Evolutionary conservation across 2,113 vertebrate genomes (phyloP).

Genomic region (Marmota flaviventris): DNA sequence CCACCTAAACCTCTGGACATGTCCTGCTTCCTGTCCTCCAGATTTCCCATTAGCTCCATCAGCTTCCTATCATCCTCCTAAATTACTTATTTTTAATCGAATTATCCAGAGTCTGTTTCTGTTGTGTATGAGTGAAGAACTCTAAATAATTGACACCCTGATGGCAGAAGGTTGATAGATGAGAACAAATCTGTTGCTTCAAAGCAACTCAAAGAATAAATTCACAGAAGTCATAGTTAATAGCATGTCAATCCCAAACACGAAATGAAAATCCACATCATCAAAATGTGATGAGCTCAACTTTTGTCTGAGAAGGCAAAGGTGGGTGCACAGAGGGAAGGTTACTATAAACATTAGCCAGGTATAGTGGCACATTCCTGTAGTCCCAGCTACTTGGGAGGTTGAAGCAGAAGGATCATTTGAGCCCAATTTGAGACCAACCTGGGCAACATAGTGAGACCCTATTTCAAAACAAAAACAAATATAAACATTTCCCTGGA

Average conservation of each 20-base stretch:
- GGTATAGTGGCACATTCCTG: neutral
- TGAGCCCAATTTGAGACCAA: too few species aligned
- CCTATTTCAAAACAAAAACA: neutral
- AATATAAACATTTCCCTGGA: neutral
- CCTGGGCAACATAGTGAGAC: too few species aligned
- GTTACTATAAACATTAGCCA: neutral
- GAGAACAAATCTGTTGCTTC: constrained; percentile 28
- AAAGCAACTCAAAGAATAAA: constrained; percentile 54
- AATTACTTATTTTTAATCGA: constrained; percentile 10
- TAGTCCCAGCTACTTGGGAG: neutral
- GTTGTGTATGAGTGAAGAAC: neutral
- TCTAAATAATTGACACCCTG: neutral
- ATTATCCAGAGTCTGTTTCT: constrained; percentile 41
- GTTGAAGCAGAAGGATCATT: neutral
- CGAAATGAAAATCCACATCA: neutral
- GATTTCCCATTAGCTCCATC: neutral
- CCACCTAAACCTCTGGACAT: neutral
- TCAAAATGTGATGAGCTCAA: neutral
- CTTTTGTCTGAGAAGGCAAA: constrained; percentile 8
- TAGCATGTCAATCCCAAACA: neutral
- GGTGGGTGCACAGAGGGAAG: neutral
- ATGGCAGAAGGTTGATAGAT: constrained; percentile 27
- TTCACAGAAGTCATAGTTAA: neutral
- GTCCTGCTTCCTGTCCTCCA: neutral
- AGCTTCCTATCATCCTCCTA: neutral